A percentile compares a stretch with the other conserved stretches of the same genome.
Conservation (phyloP, 2,113 vertebrate species). For the Struthidea cinerea region DNA sequence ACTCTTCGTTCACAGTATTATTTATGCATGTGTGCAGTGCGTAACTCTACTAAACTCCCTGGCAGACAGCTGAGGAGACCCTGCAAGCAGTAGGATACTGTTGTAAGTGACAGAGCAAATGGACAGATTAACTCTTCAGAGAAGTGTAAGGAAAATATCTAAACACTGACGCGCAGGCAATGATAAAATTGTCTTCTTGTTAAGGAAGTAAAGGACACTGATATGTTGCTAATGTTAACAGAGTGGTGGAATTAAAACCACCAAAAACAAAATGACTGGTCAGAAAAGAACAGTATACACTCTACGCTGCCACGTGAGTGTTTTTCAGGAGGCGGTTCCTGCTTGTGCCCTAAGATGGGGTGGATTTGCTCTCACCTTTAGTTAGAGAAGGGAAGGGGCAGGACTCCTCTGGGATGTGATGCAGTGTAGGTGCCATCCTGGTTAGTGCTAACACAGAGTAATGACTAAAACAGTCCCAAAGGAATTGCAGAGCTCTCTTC, state of each 20-base stretch:
- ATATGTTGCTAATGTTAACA: neutral
- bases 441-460: neutral
- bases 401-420: neutral
- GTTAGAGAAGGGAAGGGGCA: neutral
- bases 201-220: neutral
- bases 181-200: neutral
- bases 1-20: neutral
- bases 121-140: neutral
- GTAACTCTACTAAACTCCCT: neutral
- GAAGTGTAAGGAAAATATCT: neutral
- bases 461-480: neutral
- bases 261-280: neutral
- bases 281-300: neutral
- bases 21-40: neutral
- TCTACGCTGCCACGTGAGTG: fast-evolving
- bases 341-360: neutral
- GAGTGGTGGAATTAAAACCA: neutral
- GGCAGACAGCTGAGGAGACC: neutral
- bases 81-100: neutral
- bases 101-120: neutral
- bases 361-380: neutral
- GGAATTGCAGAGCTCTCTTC: neutral
- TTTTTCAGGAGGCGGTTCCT: neutral
- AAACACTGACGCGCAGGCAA: neutral
- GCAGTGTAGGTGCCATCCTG: neutral